Base-by-base conservation (phyloP, 2,888 invertebrate species). In the Caenorhabditis macrosperma region DNA sequence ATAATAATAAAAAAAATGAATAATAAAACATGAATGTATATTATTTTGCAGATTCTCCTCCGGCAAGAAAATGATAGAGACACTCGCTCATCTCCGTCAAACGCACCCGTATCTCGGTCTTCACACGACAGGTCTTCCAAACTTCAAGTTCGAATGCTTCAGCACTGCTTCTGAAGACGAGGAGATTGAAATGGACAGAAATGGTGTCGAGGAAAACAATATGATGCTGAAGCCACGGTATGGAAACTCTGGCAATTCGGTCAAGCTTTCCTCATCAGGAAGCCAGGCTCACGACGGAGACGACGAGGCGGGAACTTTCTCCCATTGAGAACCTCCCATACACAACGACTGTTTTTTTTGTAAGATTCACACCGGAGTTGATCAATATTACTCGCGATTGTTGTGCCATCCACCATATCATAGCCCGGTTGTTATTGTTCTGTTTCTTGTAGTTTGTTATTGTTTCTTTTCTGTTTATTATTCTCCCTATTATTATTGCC, bases 21-120 rank as follows among this genome's bases (percentile, higher is more conserved):
- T 12, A 50, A 38, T n/a, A 1, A 30, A 12, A 24, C 17, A n/a
- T n/a, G n/a, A n/a, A n/a, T n/a, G n/a, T n/a, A n/a, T n/a, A n/a
- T n/a, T n/a, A n/a, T 26, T 59, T 38, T 76, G 38, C 66, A 81
- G 80, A 44, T 88, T 85, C 68, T 87, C 87, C 1, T 86, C 86
- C 10, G 87, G 87, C 15, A 88, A 87, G 77, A 87, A 88, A 77
- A 87, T 87, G 78, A 69, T 87, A 35, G 83, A 83, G 26, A 81
- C 74, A n/a, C 66, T 83, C 2, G 46, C 57, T 9, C 20, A 46
- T 48, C 59, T 68, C 10, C 68, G 59, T 7, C 33, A 35, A 1
- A 35, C 28, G 6, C 48, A 68, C 33, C 67, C 67, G 5, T 57
- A 28, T 22, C 24, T 50, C n/a, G 50, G 35, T n/a, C 33, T 68